These are phyloP conservation scores for Eleginops maclovinus DNA, from an alignment of 2,113 vertebrate species.

Conservation along the genomic window DNA sequence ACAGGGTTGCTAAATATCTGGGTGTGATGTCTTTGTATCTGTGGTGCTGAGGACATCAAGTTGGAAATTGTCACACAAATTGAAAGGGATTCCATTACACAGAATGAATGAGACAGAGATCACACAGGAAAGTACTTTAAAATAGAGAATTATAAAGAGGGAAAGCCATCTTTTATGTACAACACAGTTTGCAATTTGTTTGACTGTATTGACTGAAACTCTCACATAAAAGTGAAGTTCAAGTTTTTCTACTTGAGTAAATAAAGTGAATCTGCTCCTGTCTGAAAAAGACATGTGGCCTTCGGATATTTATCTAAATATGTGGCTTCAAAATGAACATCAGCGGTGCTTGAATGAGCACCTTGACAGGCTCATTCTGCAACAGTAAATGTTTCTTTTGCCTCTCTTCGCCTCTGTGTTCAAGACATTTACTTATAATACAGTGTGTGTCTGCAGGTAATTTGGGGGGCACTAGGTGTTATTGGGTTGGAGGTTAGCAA, in stretches of 20 bases:
- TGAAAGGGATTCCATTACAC: slow-evolving; percentile 9
- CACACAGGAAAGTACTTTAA: slow-evolving; percentile 13
- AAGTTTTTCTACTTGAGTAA: slow-evolving; percentile 36
- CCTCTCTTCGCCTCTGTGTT: slow-evolving; percentile 18
- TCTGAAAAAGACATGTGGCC: slow-evolving; percentile 23
- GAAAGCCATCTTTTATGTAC: slow-evolving; percentile 20
- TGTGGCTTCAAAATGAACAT: slow-evolving; percentile 36
- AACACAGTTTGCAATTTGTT: slow-evolving; percentile 10
- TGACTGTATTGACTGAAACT: slow-evolving; percentile 29
- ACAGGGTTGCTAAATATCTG: slow-evolving; percentile 12
- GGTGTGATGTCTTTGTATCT: slow-evolving; percentile 16
- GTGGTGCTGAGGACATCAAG: slow-evolving; percentile 7
- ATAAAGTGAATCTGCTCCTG: slow-evolving; percentile 28
- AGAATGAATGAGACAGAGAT: slow-evolving; percentile 7
- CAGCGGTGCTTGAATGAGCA: slow-evolving; percentile 8
- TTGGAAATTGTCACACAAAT: slow-evolving; percentile 14
- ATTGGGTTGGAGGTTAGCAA: slow-evolving; percentile 21
- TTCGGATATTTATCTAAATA: slow-evolving; percentile 28
- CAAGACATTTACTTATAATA: slow-evolving; percentile 16
- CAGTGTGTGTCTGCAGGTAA: neutral
- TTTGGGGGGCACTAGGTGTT: neutral
- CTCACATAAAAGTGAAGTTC: neutral
- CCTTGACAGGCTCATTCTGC: neutral
- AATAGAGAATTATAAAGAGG: slow-evolving; percentile 32
- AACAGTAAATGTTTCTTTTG: slow-evolving; percentile 9